Evolutionary conservation across 2,888 invertebrate species (phyloP).

Genomic region (Euplagia quadripunctaria): DNA sequence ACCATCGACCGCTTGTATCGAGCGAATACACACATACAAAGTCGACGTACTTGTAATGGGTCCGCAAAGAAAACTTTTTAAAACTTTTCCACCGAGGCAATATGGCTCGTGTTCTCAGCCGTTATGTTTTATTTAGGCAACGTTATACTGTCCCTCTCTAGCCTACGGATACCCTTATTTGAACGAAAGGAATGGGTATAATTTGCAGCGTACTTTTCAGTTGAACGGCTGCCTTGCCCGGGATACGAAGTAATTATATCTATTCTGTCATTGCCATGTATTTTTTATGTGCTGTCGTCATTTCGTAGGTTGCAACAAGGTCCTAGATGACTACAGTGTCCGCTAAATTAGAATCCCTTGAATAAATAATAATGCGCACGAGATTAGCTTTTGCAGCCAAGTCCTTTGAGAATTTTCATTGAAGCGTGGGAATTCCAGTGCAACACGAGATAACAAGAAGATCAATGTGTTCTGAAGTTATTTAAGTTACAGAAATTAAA

Average conservation of each 20-base stretch:
- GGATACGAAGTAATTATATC: conserved; percentile 88
- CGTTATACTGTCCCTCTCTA: conserved; percentile 75
- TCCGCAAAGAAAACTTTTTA: conserved; percentile 88
- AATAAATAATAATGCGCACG: conserved; percentile 39
- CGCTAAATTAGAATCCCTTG: conserved; percentile 46
- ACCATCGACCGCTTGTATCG: conserved; percentile 82
- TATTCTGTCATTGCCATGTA: conserved; percentile 87
- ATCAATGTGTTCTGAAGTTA: no score
- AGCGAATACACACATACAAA: conserved; percentile 77
- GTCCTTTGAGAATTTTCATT: conserved; percentile 4
- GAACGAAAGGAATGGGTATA: conserved; percentile 68
- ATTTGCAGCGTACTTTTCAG: conserved; percentile 60
- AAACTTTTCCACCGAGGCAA: conserved; percentile 88
- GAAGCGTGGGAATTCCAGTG: conserved; percentile 6
- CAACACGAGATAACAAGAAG: background rate
- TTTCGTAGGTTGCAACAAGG: conserved; percentile 62
- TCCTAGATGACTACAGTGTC: conserved; percentile 47
- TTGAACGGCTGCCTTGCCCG: conserved; percentile 81
- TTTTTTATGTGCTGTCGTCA: conserved; percentile 81
- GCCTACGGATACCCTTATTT: conserved; percentile 51
- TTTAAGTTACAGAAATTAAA: background rate
- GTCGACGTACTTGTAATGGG: conserved; percentile 84
- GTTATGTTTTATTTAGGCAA: conserved; percentile 87
- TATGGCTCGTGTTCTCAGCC: conserved; percentile 87
- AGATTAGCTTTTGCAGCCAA: conserved; percentile 27